These are phyloP conservation scores for Babylonia areolata DNA, from an alignment of 1,140 invertebrate genomes.

Conservation along the genomic window DNA sequence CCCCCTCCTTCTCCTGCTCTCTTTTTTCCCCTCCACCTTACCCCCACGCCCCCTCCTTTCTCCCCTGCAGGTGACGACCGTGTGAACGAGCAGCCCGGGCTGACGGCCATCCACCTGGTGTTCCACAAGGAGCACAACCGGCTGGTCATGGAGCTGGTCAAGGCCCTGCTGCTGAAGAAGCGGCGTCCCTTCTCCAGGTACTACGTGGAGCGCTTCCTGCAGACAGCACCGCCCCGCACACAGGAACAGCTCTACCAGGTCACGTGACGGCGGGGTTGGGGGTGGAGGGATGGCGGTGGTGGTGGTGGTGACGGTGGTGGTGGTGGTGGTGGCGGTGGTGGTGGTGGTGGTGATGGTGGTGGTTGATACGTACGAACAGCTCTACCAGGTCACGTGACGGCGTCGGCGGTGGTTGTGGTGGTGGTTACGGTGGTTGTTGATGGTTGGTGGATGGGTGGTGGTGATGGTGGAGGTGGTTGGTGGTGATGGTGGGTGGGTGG, in stretches of 20 bases:
- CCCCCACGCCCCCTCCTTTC: not conserved
- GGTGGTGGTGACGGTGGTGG: too few relatives aligned
- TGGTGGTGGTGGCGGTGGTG: too few relatives aligned
- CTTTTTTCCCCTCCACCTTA: not conserved
- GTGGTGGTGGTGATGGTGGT: too few relatives aligned
- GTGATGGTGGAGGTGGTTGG: too few relatives aligned
- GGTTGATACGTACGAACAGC: too few relatives aligned
- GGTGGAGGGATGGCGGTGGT: too few relatives aligned
- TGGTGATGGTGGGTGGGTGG: too few relatives aligned
- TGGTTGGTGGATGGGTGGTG: too few relatives aligned
- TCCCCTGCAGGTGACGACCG: conserved; percentile 85
- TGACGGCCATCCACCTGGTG: conserved; percentile 95
- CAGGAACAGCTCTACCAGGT: conserved; percentile 39
- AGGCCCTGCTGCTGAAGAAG: conserved; percentile 78
- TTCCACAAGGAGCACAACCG: conserved; percentile 97
- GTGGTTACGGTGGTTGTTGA: too few relatives aligned
- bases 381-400: too few relatives aligned
- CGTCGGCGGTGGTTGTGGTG: too few relatives aligned
- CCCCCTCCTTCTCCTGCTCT: not conserved
- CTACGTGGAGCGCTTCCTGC: conserved; percentile 86
- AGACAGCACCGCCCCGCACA: not conserved
- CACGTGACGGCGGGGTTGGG: too few relatives aligned
- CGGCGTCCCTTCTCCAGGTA: conserved; percentile 78
- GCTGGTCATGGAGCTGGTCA: conserved; percentile 84
- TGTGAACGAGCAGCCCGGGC: conserved; percentile 89